Evolutionary conservation across 2,113 vertebrate species (phyloP).

Genomic region (Columbina picui): DNA sequence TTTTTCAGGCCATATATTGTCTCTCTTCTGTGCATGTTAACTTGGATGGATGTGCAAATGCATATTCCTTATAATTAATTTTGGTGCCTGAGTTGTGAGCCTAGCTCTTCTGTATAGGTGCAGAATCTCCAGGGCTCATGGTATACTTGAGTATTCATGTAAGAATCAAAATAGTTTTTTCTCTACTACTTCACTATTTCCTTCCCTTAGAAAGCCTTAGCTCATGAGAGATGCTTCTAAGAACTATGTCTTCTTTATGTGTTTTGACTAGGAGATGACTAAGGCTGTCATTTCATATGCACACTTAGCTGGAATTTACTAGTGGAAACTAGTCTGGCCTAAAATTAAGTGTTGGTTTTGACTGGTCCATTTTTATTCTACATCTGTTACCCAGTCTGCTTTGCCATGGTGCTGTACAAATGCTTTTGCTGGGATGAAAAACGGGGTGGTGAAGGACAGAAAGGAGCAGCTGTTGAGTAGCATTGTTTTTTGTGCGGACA

Average conservation of each 20-base stretch:
- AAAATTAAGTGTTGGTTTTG: slow-evolving; percentile 15
- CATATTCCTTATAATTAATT: background rate
- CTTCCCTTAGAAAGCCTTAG: background rate
- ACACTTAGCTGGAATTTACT: background rate
- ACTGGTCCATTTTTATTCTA: background rate
- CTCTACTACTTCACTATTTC: background rate
- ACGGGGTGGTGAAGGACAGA: background rate
- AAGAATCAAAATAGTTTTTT: background rate
- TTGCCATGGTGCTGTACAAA: background rate
- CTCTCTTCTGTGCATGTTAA: background rate
- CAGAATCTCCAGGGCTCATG: background rate
- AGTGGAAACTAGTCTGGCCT: background rate
- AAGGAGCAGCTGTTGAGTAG: background rate
- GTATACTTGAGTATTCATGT: background rate
- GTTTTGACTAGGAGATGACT: background rate
- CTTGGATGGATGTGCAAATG: background rate
- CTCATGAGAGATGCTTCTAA: background rate
- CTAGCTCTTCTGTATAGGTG: background rate
- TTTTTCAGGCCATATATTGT: background rate
- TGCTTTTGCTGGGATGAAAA: slow-evolving; percentile 12
- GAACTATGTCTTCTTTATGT: background rate
- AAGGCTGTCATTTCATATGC: background rate
- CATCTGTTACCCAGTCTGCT: background rate
- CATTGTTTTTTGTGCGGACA: background rate
- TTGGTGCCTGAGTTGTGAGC: background rate